phyloP scores from a whole-genome alignment of 2,797 vertebrate genomes.

The Brachyrhaphis roseni region DNA sequence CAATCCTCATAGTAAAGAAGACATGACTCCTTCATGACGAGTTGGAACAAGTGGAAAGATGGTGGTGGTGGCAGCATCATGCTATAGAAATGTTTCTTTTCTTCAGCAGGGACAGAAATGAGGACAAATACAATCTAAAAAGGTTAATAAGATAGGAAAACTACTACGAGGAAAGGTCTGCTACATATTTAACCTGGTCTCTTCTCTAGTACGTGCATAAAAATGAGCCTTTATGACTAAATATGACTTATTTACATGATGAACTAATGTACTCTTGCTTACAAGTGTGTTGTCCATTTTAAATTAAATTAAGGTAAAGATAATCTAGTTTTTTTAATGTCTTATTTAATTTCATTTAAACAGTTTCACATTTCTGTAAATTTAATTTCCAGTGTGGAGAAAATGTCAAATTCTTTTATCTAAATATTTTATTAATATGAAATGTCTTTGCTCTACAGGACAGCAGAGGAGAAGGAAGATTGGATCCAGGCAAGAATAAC shows the following conservation, averaged over 20 bases:
- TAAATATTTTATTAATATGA: not conserved
- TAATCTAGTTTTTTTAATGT: not conserved
- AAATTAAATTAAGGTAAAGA: not conserved
- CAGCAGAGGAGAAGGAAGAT: constrained; percentile 94
- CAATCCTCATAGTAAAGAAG: not conserved
- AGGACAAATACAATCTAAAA: not conserved
- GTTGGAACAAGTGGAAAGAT: not conserved
- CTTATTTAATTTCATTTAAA: constrained; percentile 2
- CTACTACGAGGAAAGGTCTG: not conserved
- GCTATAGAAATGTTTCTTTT: not conserved
- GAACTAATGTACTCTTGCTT: not conserved
- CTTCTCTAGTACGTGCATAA: not conserved
- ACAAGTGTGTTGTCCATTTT: not conserved
- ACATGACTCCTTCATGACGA: not conserved
- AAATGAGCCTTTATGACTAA: not conserved
- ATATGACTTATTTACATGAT: not conserved
- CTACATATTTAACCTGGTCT: not conserved
- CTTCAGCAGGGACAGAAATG: not conserved
- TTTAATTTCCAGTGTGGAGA: not conserved
- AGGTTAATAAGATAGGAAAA: not conserved
- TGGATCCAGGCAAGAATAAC: constrained; percentile 90
- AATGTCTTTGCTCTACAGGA: constrained; percentile 80
- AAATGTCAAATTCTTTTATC: not conserved
- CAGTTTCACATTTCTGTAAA: not conserved
- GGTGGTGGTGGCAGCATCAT: not conserved